Base-by-base conservation (phyloP, 2,113 vertebrate genomes). In the Periophthalmus modestus region DNA sequence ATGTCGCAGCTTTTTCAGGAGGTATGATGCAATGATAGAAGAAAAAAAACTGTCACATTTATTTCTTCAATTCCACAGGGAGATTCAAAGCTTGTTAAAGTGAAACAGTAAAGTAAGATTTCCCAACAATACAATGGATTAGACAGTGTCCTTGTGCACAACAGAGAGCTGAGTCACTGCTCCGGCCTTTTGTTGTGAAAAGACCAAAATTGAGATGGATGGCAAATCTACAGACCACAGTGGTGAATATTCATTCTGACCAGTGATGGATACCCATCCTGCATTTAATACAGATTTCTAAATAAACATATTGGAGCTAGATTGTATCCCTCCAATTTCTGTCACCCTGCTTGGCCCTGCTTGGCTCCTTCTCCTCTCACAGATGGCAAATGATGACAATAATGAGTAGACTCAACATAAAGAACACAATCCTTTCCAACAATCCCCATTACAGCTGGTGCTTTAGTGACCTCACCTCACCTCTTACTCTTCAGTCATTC, bases 1-100 rank as follows among this genome's bases (percentile, higher is more conserved):
- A 98, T 98, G 97, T 97, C 96, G 72, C 96, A 96, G 16, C 96
- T 98, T 67, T 98, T 98, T 93, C 97, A 98, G 93, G 97, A 98
- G 97, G 97, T 98, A 93, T 87, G 94, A 62, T 57, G 74, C 55
- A 23, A 46, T 5, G 28, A 73, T 14, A 54, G 11, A 4, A 63
- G n/a, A 54, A 54, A 36, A 52, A 6, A 48, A 69, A 61, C 73
- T 78, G 59, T 65, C 24, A 59, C 47, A 48, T 72, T 19, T 9
- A 48, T 55, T 55, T 57, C 19, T 70, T 52, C 18, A 70, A 66
- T 74, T 24, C 21, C 23, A 9, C 50, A 33, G 28, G 57, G 62
- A 55, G 24, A 71, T 16, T 15, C 55, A 73, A 66, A 59, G 4
- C 2, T 10, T 36, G 2, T 65, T 2, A 34, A 50, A 73, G 71